phyloP scores from a whole-genome alignment of 2,888 invertebrate genomes.

The Pseudoips prasinana region DNA sequence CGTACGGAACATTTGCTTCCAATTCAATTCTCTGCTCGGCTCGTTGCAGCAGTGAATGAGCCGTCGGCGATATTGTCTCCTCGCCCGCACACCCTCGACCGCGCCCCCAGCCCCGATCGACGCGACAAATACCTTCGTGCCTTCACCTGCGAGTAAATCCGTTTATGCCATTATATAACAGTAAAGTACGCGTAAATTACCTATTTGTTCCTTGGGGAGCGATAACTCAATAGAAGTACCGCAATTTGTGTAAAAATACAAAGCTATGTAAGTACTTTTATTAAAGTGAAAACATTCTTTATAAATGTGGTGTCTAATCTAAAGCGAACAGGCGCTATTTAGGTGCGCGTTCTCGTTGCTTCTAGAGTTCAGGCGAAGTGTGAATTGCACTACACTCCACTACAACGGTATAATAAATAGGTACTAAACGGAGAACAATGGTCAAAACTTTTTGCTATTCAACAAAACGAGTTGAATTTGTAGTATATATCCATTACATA shows the following conservation, averaged over 20 bases:
- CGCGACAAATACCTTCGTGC: constrained; percentile 39
- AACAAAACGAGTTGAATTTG: constrained; percentile 33
- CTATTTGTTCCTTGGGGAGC: constrained; percentile 32
- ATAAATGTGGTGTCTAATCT: constrained; percentile 1
- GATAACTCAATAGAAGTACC: constrained; percentile 31
- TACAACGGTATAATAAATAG: no score
- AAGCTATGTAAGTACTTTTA: constrained; percentile 14
- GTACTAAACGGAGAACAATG: constrained; percentile 23
- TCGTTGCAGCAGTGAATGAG: constrained; percentile 75
- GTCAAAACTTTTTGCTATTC: constrained; percentile 39
- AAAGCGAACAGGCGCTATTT: constrained; percentile 11
- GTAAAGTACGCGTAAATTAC: constrained; percentile 41
- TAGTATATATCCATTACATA: constrained; percentile 21
- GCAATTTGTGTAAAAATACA: constrained; percentile 20
- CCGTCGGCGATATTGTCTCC: constrained; percentile 71
- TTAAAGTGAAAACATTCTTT: constrained; percentile 17
- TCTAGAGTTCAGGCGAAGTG: constrained; percentile 21
- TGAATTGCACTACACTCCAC: constrained; percentile 33
- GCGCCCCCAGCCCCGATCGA: constrained; percentile 8
- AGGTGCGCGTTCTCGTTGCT: constrained; percentile 7
- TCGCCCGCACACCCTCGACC: constrained; percentile 16
- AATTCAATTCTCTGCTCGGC: constrained; percentile 75
- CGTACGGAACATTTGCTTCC: constrained; percentile 76
- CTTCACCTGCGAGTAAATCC: constrained; percentile 41
- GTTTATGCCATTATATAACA: constrained; percentile 37